These are phyloP conservation scores for Tricholauxania praeusta DNA, from an alignment of 2,888 invertebrate genomes.

Conservation along the genomic window DNA sequence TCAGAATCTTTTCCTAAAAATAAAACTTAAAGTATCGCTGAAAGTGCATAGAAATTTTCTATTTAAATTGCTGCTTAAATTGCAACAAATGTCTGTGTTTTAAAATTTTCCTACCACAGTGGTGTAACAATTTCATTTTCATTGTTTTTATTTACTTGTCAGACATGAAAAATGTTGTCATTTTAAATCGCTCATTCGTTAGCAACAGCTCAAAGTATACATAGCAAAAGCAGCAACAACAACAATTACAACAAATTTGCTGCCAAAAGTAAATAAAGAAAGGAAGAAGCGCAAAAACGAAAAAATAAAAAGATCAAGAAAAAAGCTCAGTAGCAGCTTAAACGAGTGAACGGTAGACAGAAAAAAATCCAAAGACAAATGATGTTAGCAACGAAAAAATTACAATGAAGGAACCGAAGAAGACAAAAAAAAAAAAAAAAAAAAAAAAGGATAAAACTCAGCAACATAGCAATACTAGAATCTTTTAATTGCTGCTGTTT, in stretches of 20 bases:
- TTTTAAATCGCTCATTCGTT: constrained; percentile 45
- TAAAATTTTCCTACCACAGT: too few relatives aligned
- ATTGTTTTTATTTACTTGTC: constrained; percentile 56
- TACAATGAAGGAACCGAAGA: background rate
- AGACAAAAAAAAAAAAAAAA: constrained; percentile 6
- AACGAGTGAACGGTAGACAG: background rate
- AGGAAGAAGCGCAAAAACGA: background rate
- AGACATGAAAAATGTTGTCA: constrained; percentile 50
- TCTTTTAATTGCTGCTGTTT: constrained; percentile 63
- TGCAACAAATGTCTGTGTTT: too few relatives aligned
- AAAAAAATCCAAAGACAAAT: constrained; percentile 15
- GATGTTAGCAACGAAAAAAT: constrained; percentile 24
- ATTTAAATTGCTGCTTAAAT: too few relatives aligned
- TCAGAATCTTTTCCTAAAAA: too few relatives aligned
- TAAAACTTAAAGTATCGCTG: too few relatives aligned
- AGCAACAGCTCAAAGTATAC: constrained; percentile 36
- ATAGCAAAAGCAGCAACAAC: constrained; percentile 19
- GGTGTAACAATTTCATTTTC: constrained; percentile 5
- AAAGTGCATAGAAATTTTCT: too few relatives aligned
- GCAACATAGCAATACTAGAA: constrained; percentile 50
- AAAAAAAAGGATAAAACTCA: constrained; percentile 22
- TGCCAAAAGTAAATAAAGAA: too few relatives aligned
- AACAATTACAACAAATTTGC: background rate
- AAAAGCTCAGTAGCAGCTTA: background rate
- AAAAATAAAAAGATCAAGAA: background rate